Evolutionary conservation across 2,888 invertebrate genomes (phyloP), one percentile per base, ranked within the genome.

Genomic region (Hymenopus coronatus): DNA sequence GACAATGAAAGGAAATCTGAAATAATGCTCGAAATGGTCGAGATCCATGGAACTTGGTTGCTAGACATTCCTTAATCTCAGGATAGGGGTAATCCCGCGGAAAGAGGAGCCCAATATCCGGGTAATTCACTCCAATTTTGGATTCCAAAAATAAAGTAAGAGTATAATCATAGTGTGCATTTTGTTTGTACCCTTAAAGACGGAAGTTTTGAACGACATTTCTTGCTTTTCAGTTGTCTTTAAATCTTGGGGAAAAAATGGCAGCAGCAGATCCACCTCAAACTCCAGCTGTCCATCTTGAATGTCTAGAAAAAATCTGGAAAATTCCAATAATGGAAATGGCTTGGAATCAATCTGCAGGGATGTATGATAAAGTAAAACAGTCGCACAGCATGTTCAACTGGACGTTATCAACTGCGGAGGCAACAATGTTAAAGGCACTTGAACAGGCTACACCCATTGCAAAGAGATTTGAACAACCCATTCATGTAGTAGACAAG

Each of bases 331-430:
- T 95, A 28, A 94, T 95, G 3, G 95, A 93, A 30, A 94, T 94
- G 82, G 94, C 95, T 0, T 94, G 94, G 90, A 94, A 94, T 33
- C 95, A 95, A 92, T 94, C 95, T 9, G 94, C 94, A 20, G 94
- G 94, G 83, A 93, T 95, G 88, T 95, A 95, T 92, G 93, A 93
- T 33, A 94, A 92, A 92, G 94, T 95, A 84, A 95, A 95, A 92
- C 94, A 95, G 88, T 95, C 95, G 28, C 96, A 96, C 92, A 95
- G 95, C 7, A 94, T 96, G 88, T 94, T 96, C 28, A 95, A 95
- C 93, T 96, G 96, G 96, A 96, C 96, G 0, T 93, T 96, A 6
- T 95, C 95, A 28, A 95, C 96, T 2, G 95, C 96, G 0, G 96
- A 96, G 91, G 94, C 93, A 88, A 94, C 95, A 1, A 92, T 95